These are phyloP conservation scores for Pogonophryne albipinna DNA, from an alignment of 2,797 vertebrate species.

Conservation along the genomic window DNA sequence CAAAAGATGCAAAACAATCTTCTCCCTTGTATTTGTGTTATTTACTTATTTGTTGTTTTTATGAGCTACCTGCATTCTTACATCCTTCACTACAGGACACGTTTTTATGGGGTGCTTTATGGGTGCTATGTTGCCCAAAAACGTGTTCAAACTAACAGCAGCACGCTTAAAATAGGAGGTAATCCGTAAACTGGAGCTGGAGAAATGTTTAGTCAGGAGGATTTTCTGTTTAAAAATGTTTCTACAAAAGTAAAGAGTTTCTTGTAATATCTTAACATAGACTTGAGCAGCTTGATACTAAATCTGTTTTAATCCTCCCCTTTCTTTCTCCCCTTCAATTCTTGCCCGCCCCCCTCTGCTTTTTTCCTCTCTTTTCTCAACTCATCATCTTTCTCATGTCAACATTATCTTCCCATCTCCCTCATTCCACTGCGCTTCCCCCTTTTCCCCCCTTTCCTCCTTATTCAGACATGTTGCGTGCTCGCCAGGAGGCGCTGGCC, in stretches of 20 bases:
- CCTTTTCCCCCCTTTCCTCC: background rate
- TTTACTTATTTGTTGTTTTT: conserved; percentile 33
- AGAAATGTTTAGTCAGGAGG: conserved; percentile 10
- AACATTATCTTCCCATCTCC: conserved; percentile 29
- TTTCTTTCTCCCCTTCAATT: background rate
- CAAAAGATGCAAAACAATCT: conserved; percentile 37
- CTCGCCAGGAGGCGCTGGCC: conserved; percentile 91
- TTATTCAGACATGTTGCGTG: conserved; percentile 89
- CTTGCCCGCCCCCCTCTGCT: background rate
- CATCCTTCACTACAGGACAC: conserved; percentile 16
- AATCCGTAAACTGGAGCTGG: conserved; percentile 19
- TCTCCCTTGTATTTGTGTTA: conserved; percentile 34
- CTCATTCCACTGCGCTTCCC: conserved; percentile 1
- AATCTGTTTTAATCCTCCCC: conserved; percentile 27
- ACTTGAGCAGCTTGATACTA: conserved; percentile 31
- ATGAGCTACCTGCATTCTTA: conserved; percentile 29
- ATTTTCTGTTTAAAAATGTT: conserved; percentile 18
- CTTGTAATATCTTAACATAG: conserved; percentile 1
- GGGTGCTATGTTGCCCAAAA: conserved; percentile 8
- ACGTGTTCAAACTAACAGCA: conserved; percentile 6
- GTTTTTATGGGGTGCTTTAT: conserved; percentile 20
- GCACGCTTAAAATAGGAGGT: conserved; percentile 2
- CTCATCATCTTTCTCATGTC: conserved; percentile 25
- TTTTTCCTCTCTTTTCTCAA: conserved; percentile 17
- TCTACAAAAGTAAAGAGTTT: conserved; percentile 7